Evolutionary conservation across 37 sponge, comb jelly and placozoan species (phyloP).

Genomic region (Ianthella basta): DNA sequence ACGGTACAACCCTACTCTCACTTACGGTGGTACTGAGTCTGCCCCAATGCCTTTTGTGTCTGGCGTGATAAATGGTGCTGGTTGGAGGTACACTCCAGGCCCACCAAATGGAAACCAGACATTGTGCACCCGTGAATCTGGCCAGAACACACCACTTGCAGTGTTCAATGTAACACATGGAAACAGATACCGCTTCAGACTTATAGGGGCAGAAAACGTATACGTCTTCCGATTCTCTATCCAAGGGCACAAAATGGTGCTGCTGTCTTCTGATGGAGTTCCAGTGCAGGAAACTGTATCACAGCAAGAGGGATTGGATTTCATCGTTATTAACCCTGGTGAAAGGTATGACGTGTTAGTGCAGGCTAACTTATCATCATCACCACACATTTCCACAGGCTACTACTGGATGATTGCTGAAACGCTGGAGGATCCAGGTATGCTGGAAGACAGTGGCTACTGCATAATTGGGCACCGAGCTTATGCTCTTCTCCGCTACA

Average conservation of each 20-base stretch:
- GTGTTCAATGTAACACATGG: neutral
- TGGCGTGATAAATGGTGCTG: conserved; percentile 75
- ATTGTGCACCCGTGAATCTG: no score
- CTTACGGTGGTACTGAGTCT: conserved; percentile 44
- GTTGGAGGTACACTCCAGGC: conserved; percentile 33
- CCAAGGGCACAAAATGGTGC: conserved; percentile 56
- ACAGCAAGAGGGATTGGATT: conserved; percentile 52
- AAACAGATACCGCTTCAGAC: conserved; percentile 64
- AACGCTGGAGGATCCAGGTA: conserved; percentile 38
- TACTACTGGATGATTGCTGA: conserved; percentile 65
- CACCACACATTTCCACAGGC: neutral
- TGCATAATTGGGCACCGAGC: conserved; percentile 36
- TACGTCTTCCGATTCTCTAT: conserved; percentile 66
- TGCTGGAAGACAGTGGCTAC: neutral
- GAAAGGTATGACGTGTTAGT: conserved; percentile 72
- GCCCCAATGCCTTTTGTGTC: conserved; percentile 69
- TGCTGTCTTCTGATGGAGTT: conserved; percentile 70
- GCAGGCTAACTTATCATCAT: conserved; percentile 33
- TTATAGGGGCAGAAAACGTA: conserved; percentile 72
- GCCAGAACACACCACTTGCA: neutral
- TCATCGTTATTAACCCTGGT: conserved; percentile 75
- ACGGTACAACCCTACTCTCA: neutral
- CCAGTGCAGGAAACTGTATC: conserved; percentile 11
- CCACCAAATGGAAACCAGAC: no score
- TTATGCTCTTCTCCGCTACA: conserved; percentile 79